These are phyloP conservation scores for Calcarius lapponicus DNA, from an alignment of 2,797 vertebrate species.

Conservation along the genomic window DNA sequence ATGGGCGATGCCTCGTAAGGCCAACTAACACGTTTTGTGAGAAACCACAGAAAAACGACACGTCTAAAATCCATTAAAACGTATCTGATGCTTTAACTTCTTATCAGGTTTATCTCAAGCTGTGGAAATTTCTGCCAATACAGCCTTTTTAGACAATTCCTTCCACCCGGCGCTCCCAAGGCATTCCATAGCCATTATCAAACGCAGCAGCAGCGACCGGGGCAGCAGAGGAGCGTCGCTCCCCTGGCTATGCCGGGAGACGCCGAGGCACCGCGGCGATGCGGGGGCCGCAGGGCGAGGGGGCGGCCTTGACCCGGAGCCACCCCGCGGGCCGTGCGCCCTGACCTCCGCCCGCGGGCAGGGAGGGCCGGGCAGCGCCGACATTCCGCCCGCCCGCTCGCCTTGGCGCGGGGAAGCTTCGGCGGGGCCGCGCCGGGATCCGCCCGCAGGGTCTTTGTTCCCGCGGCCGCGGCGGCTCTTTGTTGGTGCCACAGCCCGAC, in stretches of 20 bases:
- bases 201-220: background rate
- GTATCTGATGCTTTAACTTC: background rate
- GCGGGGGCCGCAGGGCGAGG: background rate
- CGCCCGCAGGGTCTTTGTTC: constrained; percentile 38
- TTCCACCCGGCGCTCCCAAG: background rate
- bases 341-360: background rate
- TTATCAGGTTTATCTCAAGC: background rate
- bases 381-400: background rate
- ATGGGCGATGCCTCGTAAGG: background rate
- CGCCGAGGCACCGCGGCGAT: background rate
- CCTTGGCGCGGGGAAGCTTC: background rate
- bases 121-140: background rate
- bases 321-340: background rate
- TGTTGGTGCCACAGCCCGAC: background rate
- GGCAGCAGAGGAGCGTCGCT: background rate
- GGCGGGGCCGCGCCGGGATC: background rate
- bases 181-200: fast-evolving
- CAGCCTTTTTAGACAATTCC: background rate
- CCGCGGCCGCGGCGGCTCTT: background rate
- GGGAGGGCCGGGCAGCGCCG: too few relatives aligned
- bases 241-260: fast-evolving
- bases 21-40: background rate
- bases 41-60: background rate
- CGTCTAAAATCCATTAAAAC: background rate
- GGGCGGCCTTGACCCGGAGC: background rate